These are phyloP conservation scores for Heterodera filipjevi DNA, from an alignment of 2,888 invertebrate species.

Conservation along the genomic window DNA sequence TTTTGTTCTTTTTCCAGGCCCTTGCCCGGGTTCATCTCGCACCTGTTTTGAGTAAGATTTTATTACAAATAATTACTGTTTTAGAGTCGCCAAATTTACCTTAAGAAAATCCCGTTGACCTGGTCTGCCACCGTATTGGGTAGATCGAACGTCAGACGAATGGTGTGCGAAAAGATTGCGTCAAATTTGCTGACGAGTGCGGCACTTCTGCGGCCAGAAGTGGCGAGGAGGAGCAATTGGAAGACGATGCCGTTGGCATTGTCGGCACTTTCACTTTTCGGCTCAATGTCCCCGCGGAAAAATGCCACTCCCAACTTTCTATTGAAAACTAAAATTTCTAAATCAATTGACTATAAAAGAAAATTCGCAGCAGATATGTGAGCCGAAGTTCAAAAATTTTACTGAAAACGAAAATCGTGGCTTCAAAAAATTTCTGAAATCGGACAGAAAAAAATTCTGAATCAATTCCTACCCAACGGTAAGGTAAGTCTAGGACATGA, in stretches of 20 bases:
- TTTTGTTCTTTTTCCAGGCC: not conserved
- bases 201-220: conserved; percentile 8
- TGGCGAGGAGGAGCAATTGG: conserved; percentile 16
- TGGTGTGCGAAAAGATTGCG: not conserved
- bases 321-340: conserved; percentile 16
- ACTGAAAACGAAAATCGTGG: no score
- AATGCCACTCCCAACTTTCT: conserved; percentile 12
- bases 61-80: not conserved
- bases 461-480: no score
- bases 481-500: no score
- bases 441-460: no score
- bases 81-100: not conserved
- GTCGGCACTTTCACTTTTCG: conserved; percentile 16
- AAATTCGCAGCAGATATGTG: no score
- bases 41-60: not conserved
- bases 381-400: no score
- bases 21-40: conserved; percentile 3
- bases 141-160: not conserved
- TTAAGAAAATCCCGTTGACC: not conserved
- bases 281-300: conserved; percentile 15
- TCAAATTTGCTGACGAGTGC: not conserved
- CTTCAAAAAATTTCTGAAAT: no score
- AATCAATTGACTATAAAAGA: no score
- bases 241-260: conserved; percentile 15
- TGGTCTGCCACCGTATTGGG: not conserved